Evolutionary conservation across 2,113 vertebrate genomes (phyloP).

Genomic region (Puntigrus tetrazona): DNA sequence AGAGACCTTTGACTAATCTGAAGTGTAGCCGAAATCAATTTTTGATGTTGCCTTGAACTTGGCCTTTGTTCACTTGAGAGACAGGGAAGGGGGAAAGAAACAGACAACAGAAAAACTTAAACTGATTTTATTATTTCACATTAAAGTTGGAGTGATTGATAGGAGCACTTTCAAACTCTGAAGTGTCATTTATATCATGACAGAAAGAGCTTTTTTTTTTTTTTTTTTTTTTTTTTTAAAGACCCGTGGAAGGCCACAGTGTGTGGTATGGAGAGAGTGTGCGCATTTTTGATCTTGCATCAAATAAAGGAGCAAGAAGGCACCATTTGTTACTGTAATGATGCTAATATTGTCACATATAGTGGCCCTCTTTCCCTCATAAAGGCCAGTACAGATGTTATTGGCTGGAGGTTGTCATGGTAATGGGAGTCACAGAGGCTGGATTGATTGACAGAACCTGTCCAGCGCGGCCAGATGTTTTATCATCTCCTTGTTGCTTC

Average conservation of each 20-base stretch:
- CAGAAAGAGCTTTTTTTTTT: constrained; percentile 67
- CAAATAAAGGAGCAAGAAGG: constrained; percentile 3
- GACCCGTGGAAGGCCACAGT: constrained; percentile 53
- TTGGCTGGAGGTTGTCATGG: constrained; percentile 28
- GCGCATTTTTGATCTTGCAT: constrained; percentile 29
- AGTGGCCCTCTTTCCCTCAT: constrained; percentile 25
- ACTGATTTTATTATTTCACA: constrained; percentile 79
- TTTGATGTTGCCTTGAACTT: constrained; percentile 76
- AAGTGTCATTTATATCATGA: constrained; percentile 80
- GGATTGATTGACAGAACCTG: constrained; percentile 49
- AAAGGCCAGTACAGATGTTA: constrained; percentile 50
- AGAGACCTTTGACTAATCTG: constrained; percentile 72
- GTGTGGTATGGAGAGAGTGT: constrained; percentile 10
- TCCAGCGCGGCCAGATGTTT: constrained; percentile 36
- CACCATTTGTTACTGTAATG: constrained; percentile 53
- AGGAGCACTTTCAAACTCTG: constrained; percentile 70
- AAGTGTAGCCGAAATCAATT: constrained; percentile 82
- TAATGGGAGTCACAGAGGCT: constrained; percentile 28
- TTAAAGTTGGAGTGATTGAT: constrained; percentile 85
- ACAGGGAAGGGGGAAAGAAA: constrained; percentile 40
- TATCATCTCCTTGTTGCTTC: not conserved
- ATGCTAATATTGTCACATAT: constrained; percentile 54
- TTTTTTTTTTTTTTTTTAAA: constrained; percentile 54
- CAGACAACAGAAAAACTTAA: constrained; percentile 53
- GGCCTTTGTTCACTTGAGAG: constrained; percentile 68